These are phyloP conservation scores for Teleogryllus oceanicus DNA, from an alignment of 2,888 invertebrate genomes.

Conservation along the genomic window DNA sequence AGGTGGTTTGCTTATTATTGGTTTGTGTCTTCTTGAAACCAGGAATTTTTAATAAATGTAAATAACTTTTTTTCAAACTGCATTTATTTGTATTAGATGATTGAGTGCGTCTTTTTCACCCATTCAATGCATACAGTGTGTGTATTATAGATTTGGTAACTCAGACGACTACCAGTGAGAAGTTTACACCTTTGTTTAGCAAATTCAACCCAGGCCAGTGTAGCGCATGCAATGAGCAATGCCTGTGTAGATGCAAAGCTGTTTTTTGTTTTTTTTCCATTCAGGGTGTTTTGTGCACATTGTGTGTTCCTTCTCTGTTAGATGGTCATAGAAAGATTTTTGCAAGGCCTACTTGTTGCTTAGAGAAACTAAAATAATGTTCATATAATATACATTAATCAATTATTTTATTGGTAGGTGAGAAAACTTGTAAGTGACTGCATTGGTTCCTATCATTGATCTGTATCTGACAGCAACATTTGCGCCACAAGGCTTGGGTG, in stretches of 20 bases:
- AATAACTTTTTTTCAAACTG: conserved; percentile 18
- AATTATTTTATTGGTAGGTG: no score
- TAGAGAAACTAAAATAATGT: background rate
- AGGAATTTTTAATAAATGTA: conserved; percentile 18
- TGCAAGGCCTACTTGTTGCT: conserved; percentile 18
- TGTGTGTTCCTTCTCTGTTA: background rate
- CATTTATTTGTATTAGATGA: conserved; percentile 9
- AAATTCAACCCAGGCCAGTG: background rate
- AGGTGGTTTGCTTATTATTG: conserved; percentile 18
- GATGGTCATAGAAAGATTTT: background rate
- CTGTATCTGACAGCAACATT: background rate
- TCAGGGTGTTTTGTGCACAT: background rate
- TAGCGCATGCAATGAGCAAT: background rate
- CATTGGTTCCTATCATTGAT: background rate
- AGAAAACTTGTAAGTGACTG: no score
- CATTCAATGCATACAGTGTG: background rate
- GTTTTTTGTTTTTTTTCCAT: background rate
- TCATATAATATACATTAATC: no score
- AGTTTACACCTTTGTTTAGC: background rate
- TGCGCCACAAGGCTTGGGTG: background rate
- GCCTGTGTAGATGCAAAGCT: background rate
- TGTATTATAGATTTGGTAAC: background rate
- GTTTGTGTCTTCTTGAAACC: conserved; percentile 18
- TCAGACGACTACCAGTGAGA: background rate
- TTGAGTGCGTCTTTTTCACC: background rate